A percentile compares a stretch with the other conserved stretches of the same genome.
Conservation (phyloP, 2,113 vertebrate genomes). For the Acanthisitta chloris region DNA sequence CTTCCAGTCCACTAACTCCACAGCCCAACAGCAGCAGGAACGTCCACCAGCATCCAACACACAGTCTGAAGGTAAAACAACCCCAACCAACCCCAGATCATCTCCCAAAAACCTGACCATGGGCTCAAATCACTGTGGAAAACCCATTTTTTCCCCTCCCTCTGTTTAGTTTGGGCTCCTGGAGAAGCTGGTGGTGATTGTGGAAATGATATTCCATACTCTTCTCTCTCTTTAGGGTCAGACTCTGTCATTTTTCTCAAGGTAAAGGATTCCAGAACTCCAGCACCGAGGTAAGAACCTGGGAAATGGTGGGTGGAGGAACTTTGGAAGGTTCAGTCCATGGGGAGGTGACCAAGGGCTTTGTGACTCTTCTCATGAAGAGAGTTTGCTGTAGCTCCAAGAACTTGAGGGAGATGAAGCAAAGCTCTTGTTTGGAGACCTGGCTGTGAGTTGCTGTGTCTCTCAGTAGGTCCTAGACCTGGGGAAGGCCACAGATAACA, state of each 20-base stretch:
- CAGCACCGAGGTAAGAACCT: constrained; percentile 79
- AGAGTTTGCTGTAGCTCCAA: neutral
- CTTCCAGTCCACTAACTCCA: constrained; percentile 42
- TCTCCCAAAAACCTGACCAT: accelerated
- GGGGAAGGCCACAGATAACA: too few species aligned
- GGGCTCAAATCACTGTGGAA: accelerated
- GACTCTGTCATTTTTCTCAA: constrained; percentile 92
- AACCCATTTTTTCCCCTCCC: accelerated
- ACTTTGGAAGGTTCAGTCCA: too few species aligned
- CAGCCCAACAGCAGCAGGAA: constrained; percentile 25
- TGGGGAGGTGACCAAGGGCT: neutral
- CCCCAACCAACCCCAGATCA: too few species aligned
- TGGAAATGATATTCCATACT: neutral
- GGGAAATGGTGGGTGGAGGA: neutral
- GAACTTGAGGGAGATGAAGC: neutral
- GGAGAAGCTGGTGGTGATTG: accelerated
- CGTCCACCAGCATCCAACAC: constrained; percentile 13
- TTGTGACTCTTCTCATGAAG: too few species aligned
- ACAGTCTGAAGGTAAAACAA: constrained; percentile 67
- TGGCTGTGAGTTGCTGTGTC: too few species aligned
- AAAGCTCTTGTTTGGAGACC: too few species aligned
- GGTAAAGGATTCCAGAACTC: constrained; percentile 82
- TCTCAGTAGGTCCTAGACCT: too few species aligned
- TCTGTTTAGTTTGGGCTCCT: accelerated
- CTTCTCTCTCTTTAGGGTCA: constrained; percentile 78